Evolutionary conservation across 92 coral and sea anemone species (phyloP).

Genomic region (Plumapathes pennacea): DNA sequence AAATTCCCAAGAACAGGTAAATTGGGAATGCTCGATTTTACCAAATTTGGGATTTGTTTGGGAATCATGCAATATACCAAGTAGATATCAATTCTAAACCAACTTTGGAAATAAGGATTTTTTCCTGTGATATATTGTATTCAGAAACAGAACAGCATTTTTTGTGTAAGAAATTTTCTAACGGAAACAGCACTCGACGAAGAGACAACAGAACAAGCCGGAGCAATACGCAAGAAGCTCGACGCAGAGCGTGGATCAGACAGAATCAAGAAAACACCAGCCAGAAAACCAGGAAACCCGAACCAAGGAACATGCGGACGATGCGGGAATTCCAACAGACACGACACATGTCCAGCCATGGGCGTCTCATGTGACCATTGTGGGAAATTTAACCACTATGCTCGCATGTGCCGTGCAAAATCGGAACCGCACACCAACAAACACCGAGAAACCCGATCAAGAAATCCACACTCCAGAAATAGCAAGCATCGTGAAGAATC

Average conservation of each 20-base stretch:
- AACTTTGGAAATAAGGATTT: slow-evolving; percentile 62
- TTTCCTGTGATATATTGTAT: slow-evolving; percentile 66
- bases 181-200: too few species aligned
- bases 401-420: slow-evolving; percentile 15
- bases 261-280: too few species aligned
- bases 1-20: slow-evolving; percentile 43
- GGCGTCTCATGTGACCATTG: slow-evolving; percentile 26
- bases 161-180: too few species aligned
- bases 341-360: slow-evolving; percentile 24
- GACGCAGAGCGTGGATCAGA: too few species aligned
- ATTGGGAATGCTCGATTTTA: slow-evolving; percentile 65
- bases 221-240: too few species aligned
- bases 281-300: too few species aligned
- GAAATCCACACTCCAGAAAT: too few species aligned
- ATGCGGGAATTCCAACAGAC: slow-evolving; percentile 7
- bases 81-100: slow-evolving; percentile 47
- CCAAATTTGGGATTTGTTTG: slow-evolving; percentile 63
- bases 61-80: slow-evolving; percentile 54
- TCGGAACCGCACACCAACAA: too few species aligned
- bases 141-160: too few species aligned
- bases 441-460: too few species aligned
- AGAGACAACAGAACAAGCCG: too few species aligned
- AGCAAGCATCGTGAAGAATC: too few species aligned
- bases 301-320: slow-evolving; percentile 11
- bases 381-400: slow-evolving; percentile 53